Percentiles rank a stretch among this genome's conserved stretches.
Evolutionary conservation across 2,797 vertebrate species (phyloP).

Genomic region (Emys orbicularis): DNA sequence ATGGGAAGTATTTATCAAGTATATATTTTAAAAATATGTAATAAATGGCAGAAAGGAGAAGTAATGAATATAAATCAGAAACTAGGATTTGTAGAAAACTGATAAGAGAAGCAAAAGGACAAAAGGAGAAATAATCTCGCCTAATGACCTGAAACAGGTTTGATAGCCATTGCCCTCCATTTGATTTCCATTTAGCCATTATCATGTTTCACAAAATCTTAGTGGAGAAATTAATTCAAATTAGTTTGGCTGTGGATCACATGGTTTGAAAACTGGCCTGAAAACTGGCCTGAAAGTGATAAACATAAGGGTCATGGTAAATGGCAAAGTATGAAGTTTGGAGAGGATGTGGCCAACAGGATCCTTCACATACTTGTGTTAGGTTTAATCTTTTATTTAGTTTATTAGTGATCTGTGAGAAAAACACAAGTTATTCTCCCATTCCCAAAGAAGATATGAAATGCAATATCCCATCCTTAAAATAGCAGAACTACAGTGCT

Average conservation of each 20-base stretch:
- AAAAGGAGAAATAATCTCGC: not conserved
- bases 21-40: too few relatives aligned
- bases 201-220: not conserved
- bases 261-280: not conserved
- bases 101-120: too few relatives aligned
- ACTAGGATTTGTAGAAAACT: too few relatives aligned
- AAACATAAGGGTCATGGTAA: not conserved
- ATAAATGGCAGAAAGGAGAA: too few relatives aligned
- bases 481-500: not conserved
- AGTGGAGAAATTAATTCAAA: too few relatives aligned
- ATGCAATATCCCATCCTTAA: not conserved
- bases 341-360: not conserved
- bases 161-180: not conserved
- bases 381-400: not conserved
- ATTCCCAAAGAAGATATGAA: too few relatives aligned
- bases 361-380: not conserved
- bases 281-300: not conserved
- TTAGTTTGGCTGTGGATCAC: not conserved
- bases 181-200: too few relatives aligned
- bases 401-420: not conserved
- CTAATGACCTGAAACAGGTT: not conserved
- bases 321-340: not conserved
- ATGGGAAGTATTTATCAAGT: too few relatives aligned
- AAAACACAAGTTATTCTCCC: not conserved
- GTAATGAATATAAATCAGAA: too few relatives aligned